Evolutionary conservation across 1,140 invertebrate species (phyloP).

Genomic region (Bombus difficillimus): DNA sequence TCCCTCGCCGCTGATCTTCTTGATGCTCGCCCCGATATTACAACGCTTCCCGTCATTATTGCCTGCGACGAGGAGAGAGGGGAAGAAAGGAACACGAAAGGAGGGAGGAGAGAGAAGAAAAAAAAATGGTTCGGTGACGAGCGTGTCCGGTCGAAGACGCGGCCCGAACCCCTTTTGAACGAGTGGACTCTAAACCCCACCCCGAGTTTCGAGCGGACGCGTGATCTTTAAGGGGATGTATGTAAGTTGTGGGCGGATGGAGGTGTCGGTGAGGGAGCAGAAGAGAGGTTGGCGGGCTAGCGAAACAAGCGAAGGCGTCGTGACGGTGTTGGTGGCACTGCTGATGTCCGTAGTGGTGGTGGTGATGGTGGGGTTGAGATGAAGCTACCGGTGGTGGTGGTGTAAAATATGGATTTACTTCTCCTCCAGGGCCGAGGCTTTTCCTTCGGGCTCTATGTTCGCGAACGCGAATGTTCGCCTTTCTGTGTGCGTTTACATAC

Average conservation of each 20-base stretch:
- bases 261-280: constrained; percentile 40
- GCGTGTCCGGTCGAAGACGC: constrained; percentile 61
- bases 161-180: constrained; percentile 52
- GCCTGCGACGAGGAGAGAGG: neutral
- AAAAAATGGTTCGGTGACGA: constrained; percentile 57
- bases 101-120: neutral
- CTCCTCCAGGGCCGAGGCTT: constrained; percentile 77
- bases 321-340: constrained; percentile 53
- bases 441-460: constrained; percentile 76
- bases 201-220: constrained; percentile 47
- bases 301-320: constrained; percentile 77
- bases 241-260: constrained; percentile 61
- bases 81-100: neutral
- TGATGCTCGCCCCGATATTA: constrained; percentile 35
- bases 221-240: constrained; percentile 72
- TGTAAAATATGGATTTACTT: constrained; percentile 83
- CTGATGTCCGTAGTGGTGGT: constrained; percentile 36
- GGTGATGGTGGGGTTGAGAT: constrained; percentile 24
- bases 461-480: constrained; percentile 44
- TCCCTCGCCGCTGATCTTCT: neutral
- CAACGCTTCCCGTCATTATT: constrained; percentile 55
- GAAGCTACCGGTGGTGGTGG: constrained; percentile 71
- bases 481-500: constrained; percentile 51
- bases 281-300: constrained; percentile 60
- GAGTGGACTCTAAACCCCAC: constrained; percentile 53